Evolutionary conservation across 2,113 vertebrate genomes (phyloP), one percentile per base, ranked within the genome.

Genomic region (Galbula dea): DNA sequence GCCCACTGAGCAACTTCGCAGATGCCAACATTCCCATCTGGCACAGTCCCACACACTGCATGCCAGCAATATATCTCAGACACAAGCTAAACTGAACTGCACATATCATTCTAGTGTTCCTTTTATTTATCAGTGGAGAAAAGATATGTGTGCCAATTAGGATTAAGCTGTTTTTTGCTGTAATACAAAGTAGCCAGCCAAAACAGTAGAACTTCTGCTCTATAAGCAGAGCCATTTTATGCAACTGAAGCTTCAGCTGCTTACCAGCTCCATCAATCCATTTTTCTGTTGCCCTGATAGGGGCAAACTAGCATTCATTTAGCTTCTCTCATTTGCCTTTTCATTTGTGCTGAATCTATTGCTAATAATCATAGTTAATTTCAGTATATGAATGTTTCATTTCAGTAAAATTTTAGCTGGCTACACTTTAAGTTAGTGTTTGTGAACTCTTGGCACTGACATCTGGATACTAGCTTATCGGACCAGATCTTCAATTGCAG

Each of bases 1-100:
- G 72, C 82, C 84, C 84, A 87, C 72, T 77, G 75, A 88, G 84
- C 55, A 94, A 51, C 87, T 95, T 73, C 83, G 46, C 92, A 89
- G 84, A 68, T 93, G 86, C 92, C 94, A 92, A 6, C 67, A 51
- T 51, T 92, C 84, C 67, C 91, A 87, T 67, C 87, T 95, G 96
- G 87, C 95, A 88, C 72, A 89, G 39, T 43, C 59, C 43, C 57
- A 67, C 48, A 10, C 32, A 6, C 63, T 77, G 65, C 48, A 57
- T 63, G 75, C 89, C 78, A 92, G 63, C 37, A 87, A 54, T 73
- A 58, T 73, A 87, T 94, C 62, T 66, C 67, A 89, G 71, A 57
- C 89, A 59, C 71, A 37, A 92, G 78, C 52, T 89, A 21, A 78
- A 89, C 88, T 91, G 84, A 91, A 89, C 85, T 77, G 71, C 39